Conservation (phyloP, 2,888 invertebrate genomes). For the Xanthia icteritia region DNA sequence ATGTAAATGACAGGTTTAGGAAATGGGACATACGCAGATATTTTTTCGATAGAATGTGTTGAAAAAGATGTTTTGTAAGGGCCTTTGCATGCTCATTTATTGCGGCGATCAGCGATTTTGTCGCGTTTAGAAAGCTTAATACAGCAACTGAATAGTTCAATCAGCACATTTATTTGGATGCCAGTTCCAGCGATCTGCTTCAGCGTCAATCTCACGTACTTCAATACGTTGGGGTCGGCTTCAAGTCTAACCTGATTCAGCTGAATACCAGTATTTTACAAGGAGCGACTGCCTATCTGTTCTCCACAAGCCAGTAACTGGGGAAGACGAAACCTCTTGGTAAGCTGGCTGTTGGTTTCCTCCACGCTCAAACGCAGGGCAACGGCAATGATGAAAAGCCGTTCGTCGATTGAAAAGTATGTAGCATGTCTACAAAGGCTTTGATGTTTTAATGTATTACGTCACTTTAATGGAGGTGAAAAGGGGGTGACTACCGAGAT, state of each 20-base stretch:
- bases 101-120: background rate
- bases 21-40: background rate
- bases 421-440: background rate
- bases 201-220: too few species aligned
- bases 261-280: background rate
- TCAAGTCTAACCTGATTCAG: background rate
- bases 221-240: too few species aligned
- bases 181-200: too few species aligned
- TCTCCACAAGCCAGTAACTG: background rate
- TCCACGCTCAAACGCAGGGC: background rate
- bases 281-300: background rate
- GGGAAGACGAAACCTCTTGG: background rate
- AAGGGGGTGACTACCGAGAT: too few species aligned
- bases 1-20: slow-evolving; percentile 37
- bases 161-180: background rate
- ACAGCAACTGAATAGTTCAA: background rate
- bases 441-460: background rate
- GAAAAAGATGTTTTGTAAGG: background rate
- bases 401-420: background rate
- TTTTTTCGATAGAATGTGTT: background rate
- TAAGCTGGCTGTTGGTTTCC: background rate
- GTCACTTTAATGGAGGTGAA: background rate
- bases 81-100: background rate
- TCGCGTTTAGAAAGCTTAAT: background rate
- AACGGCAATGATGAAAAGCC: background rate